Percentiles rank a stretch among this genome's conserved stretches.
These are phyloP conservation scores for Stenotaenia linearis DNA, from an alignment of 2,888 invertebrate species.

Conservation along the genomic window DNA sequence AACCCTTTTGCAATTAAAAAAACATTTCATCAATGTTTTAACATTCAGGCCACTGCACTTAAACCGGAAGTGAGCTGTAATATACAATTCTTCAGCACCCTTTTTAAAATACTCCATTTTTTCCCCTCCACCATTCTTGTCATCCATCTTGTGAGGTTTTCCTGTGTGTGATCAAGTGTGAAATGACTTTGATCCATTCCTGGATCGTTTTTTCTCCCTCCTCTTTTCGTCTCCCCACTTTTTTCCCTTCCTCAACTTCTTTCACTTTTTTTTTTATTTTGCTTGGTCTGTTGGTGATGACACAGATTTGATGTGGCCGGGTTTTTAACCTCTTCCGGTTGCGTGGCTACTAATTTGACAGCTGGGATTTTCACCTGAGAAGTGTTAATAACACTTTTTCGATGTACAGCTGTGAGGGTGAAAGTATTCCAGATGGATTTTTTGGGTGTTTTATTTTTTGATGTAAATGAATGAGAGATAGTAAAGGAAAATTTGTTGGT, in stretches of 20 bases:
- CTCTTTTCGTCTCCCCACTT: neutral
- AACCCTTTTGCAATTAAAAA: no score
- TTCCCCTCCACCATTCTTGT: neutral
- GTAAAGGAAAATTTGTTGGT: no score
- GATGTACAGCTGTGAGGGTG: no score
- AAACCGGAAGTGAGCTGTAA: neutral
- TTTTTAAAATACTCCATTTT: neutral
- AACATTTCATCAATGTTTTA: no score
- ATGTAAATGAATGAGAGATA: no score
- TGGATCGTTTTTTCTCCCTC: constrained; percentile 14
- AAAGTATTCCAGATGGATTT: no score
- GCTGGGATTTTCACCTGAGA: constrained; percentile 23
- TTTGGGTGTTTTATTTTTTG: neutral
- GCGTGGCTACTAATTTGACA: constrained; percentile 15
- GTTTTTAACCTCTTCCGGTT: constrained; percentile 24
- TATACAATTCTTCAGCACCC: neutral
- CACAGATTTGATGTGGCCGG: constrained; percentile 24
- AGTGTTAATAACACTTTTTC: neutral
- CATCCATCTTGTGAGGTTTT: constrained; percentile 26
- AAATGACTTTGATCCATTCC: constrained; percentile 24
- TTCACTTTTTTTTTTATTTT: neutral
- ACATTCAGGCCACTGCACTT: neutral
- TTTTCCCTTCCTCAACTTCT: neutral
- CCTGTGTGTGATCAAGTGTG: constrained; percentile 22
- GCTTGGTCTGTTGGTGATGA: constrained; percentile 26